Evolutionary conservation across 2,797 vertebrate species (phyloP).

Genomic region (Diceros bicornis): DNA sequence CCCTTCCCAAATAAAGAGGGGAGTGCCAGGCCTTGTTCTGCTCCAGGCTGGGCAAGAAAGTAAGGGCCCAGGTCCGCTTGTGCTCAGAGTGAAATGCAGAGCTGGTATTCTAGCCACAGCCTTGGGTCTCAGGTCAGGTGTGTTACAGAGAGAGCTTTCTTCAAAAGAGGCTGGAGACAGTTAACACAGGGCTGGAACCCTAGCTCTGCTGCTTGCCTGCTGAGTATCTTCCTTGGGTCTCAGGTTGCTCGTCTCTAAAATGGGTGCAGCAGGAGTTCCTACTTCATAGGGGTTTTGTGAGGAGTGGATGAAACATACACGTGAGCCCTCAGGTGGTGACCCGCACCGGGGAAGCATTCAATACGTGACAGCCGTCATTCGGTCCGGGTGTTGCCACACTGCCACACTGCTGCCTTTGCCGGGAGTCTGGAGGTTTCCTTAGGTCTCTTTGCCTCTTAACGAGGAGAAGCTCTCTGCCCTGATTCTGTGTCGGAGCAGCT

Average conservation of each 20-base stretch:
- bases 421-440: too few relatives aligned
- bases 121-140: neutral
- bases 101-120: rapidly evolving
- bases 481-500: neutral
- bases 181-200: neutral
- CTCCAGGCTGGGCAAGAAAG: neutral
- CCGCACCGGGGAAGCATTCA: neutral
- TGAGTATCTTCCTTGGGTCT: neutral
- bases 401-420: neutral
- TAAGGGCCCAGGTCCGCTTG: neutral
- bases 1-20: neutral
- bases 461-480: neutral
- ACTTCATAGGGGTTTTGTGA: neutral
- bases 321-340: neutral
- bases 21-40: neutral
- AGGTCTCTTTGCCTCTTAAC: neutral
- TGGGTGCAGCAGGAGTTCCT: neutral
- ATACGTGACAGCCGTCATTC: rapidly evolving
- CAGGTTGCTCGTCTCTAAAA: neutral
- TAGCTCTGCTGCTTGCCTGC: neutral
- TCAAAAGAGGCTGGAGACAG: neutral
- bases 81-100: neutral
- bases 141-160: neutral
- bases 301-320: neutral
- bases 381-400: too few relatives aligned